Percentiles rank a stretch among this genome's conserved stretches.
phyloP scores from a whole-genome alignment of 2,888 invertebrate species.

The Temnothorax rugatulus region DNA sequence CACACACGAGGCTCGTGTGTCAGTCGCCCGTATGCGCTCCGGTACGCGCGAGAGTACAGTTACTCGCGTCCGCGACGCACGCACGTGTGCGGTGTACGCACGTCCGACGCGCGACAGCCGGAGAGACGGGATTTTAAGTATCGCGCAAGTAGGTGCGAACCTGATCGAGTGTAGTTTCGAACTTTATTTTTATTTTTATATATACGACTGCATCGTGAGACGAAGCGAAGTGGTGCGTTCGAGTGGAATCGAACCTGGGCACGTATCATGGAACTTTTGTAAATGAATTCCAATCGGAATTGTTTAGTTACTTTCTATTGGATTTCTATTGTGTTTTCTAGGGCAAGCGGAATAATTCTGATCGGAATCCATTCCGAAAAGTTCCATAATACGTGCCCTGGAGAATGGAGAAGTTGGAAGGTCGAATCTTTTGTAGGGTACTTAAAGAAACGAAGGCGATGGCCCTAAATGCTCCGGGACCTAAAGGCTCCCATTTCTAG shows the following conservation, averaged over 20 bases:
- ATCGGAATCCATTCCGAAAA: no score
- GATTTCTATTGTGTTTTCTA: no score
- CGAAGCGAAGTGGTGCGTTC: background rate
- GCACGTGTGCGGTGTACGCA: background rate
- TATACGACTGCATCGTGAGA: background rate
- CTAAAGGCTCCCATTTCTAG: background rate
- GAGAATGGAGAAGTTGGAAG: no score
- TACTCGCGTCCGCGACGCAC: background rate
- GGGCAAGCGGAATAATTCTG: no score
- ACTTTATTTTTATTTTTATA: background rate
- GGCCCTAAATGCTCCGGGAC: background rate
- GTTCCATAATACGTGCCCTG: no score
- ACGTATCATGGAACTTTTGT: no score
- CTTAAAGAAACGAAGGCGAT: background rate
- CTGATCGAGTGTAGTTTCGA: background rate
- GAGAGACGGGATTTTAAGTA: conserved; percentile 14
- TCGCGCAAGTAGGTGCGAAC: conserved; percentile 24
- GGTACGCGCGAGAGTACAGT: conserved; percentile 24
- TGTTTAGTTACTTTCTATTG: no score
- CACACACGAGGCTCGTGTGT: conserved; percentile 40
- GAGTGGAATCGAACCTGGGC: background rate
- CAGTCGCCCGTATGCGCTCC: conserved; percentile 21
- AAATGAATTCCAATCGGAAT: no score
- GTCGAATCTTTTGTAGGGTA: background rate
- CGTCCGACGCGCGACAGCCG: background rate